These are phyloP conservation scores for Lacerta agilis DNA, from an alignment of 2,797 vertebrate species.

Conservation along the genomic window DNA sequence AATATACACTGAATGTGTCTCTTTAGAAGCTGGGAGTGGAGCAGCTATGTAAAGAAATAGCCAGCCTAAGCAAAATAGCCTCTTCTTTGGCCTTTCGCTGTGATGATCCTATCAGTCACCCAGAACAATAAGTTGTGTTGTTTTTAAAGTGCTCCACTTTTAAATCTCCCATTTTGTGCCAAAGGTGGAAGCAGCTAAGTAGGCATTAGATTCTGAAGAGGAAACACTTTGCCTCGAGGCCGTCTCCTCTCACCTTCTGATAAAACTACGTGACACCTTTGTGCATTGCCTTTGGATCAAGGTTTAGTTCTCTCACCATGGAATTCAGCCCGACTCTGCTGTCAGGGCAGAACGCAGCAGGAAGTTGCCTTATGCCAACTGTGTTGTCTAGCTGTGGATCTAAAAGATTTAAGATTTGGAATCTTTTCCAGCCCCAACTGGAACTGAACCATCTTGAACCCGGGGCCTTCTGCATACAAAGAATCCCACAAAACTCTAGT, in stretches of 20 bases:
- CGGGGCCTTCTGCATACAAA: background rate
- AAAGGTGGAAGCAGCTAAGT: background rate
- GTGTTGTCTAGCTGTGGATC: background rate
- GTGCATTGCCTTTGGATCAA: background rate
- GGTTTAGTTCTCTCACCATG: background rate
- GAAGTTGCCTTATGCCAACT: background rate
- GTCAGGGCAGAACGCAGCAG: background rate
- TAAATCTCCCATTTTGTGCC: background rate
- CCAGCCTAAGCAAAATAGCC: background rate
- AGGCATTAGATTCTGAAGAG: background rate
- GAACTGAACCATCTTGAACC: background rate
- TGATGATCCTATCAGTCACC: background rate
- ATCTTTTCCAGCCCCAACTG: background rate
- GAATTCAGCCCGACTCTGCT: background rate
- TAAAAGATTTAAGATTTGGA: background rate
- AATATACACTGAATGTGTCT: background rate
- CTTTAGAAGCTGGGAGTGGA: background rate
- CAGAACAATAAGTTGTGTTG: background rate
- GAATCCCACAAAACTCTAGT: no score
- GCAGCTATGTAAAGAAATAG: background rate
- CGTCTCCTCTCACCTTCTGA: background rate
- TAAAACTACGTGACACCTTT: background rate
- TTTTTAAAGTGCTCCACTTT: background rate
- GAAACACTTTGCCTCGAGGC: background rate
- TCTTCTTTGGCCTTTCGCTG: no score